Conservation (phyloP, 2,797 vertebrate genomes). For the Selene dorsalis region DNA sequence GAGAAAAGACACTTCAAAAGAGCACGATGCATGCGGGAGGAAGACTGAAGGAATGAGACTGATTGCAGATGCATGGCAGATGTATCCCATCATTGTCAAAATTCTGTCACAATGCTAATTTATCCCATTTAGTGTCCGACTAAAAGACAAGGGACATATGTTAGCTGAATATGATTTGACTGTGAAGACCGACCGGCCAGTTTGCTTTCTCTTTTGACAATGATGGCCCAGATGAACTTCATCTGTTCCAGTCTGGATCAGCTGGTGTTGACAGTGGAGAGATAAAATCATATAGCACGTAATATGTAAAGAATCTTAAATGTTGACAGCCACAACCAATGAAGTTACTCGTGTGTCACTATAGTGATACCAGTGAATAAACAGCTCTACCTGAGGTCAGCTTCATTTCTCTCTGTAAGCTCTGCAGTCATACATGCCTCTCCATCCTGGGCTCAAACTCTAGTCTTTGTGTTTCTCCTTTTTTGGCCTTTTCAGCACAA, state of each 20-base stretch:
- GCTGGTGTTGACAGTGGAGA: neutral
- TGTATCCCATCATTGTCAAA: neutral
- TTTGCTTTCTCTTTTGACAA: too few relatives aligned
- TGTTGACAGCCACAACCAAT: neutral
- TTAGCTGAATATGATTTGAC: neutral
- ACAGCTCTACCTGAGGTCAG: neutral
- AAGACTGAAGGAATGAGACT: neutral
- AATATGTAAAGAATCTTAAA: neutral
- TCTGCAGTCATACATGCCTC: neutral
- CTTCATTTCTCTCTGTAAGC: neutral
- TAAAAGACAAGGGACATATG: neutral
- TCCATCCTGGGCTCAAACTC: neutral
- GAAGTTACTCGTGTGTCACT: neutral
- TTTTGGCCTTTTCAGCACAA: neutral
- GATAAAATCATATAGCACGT: neutral
- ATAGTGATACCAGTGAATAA: neutral
- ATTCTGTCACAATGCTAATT: neutral
- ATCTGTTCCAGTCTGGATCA: neutral
- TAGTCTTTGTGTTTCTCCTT: neutral
- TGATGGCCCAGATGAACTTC: too few relatives aligned
- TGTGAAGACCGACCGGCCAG: neutral
- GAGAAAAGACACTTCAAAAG: neutral
- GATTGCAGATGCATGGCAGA: neutral
- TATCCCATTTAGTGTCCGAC: neutral
- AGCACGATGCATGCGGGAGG: neutral